Evolutionary conservation across 2,797 vertebrate species (phyloP), one percentile per base, ranked within the genome.

Genomic region (Cossypha niveicapilla): DNA sequence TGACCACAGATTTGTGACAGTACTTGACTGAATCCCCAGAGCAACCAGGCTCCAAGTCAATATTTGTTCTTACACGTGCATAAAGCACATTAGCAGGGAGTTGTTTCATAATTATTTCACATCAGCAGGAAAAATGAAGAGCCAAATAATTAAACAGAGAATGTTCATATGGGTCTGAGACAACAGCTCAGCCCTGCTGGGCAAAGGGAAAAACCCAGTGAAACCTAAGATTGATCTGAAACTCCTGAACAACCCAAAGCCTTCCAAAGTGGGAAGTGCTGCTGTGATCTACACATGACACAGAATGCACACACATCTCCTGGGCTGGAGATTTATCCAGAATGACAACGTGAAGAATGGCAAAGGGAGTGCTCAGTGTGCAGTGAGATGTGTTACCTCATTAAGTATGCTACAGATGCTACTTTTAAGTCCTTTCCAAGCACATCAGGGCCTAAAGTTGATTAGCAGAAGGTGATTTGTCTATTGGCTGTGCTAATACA

Each of bases 381-480:
- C 66, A 76, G 3, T 12, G 23, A 82, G 44, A 61, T 65, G 63
- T 34, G 67, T 84, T 90, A 85, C 65, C 74, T 86, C 78, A 85
- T 76, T 67, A 92, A 60, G 22, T 24, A 63, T 85, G 77, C 76
- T 62, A 70, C 66, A 90, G 80, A 86, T 86, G 78, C 50, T 79
- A 73, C 74, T 84, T 86, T 71, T 73, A 90, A 85, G 67, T 78
- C 22, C 66, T 88, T 81, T 91, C 83, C 88, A 90, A 92, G 86
- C 42, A 92, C 65, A 92, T 82, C 74, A 93, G 78, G 90, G 75
- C 48, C 67, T 92, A 47, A 91, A 79, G 74, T 83, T 92, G 88
- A 77, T 85, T 50, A 92, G 81, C 19, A 63, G 86, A 70, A 87
- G 37, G 51, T 54, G 67, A 76, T 79, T 57, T 79, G 50, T 82